These are phyloP conservation scores for Odocoileus hemionus DNA, from an alignment of 2,113 vertebrate species.

Conservation along the genomic window DNA sequence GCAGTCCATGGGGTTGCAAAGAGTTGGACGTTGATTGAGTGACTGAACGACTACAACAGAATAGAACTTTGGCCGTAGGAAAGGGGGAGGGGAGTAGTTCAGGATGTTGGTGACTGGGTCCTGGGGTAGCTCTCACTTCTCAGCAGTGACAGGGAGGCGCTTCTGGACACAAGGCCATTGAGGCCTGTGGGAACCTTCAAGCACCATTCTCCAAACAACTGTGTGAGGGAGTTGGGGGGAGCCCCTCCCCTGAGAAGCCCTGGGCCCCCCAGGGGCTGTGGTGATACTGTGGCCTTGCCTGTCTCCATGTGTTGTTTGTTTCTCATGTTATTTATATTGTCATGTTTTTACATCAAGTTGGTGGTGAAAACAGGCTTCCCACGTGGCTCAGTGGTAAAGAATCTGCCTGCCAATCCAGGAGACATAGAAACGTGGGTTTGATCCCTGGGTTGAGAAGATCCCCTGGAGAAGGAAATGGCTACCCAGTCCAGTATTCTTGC, in stretches of 20 bases:
- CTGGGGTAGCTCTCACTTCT: neutral
- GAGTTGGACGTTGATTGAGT: neutral
- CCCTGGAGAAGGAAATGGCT: neutral
- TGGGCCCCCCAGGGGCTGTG: neutral
- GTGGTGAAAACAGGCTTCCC: neutral
- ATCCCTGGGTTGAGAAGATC: neutral
- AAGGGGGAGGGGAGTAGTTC: neutral
- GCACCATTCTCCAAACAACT: neutral
- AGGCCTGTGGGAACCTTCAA: neutral
- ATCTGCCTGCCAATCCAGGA: neutral
- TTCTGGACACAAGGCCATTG: neutral
- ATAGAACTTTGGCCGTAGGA: neutral
- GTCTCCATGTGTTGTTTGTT: neutral
- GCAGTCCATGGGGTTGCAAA: neutral
- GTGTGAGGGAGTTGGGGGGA: neutral
- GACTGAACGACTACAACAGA: neutral
- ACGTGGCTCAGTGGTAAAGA: neutral
- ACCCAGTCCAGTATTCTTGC: neutral
- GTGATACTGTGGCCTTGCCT: neutral
- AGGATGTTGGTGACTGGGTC: neutral
- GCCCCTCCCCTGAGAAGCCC: neutral
- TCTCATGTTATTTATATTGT: conserved; percentile 24
- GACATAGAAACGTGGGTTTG: neutral
- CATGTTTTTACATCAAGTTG: neutral
- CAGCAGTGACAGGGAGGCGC: neutral